Base-by-base conservation (phyloP, 2,797 vertebrate species). In the Hyperoplus lanceolatus region DNA sequence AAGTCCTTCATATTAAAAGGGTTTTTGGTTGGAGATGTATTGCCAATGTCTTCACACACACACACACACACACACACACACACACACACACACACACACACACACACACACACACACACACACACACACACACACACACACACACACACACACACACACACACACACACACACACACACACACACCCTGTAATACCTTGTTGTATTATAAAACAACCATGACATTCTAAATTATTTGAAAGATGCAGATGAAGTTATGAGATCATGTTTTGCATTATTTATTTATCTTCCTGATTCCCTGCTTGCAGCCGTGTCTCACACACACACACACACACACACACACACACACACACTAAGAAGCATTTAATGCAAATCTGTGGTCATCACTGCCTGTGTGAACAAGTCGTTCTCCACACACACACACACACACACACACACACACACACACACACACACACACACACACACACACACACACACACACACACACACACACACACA, bases 301-400 rank as follows among this genome's bases (percentile, higher is more conserved):
- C 36, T 57, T 18, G 51, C 74, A 42, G 58, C 69, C 70, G 41
- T 50, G 86, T 82, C 85, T 21, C 21, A 21, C 21, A 21, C 21
- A 21, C 21, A 21, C 21, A 21, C 21, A 21, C 21, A 21, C 21
- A 21, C 21, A 21, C 21, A 21, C 21, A 21, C 21, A 21, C 21
- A 21, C 21, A 21, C 21, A 21, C 21, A 21, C 82, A 83, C 42
- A 88, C 81, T 59, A 85, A 87, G 65, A 80, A 72, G 72, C 79
- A 63, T 86, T 91, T 82, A 80, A 90, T 87, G 86, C 77, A 92
- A 90, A 92, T 90, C 57, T 54, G 73, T 48, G 65, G 54, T 39
- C 74, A 80, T 80, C 58, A 75, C 55, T 77, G 21, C 21, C 21
- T 21, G 21, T 21, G 21, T 21, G 21, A 21, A 21, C 21, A 21